Evolutionary conservation across 2,888 invertebrate genomes (phyloP).

Genomic region (Eueremaeus valkanovi): DNA sequence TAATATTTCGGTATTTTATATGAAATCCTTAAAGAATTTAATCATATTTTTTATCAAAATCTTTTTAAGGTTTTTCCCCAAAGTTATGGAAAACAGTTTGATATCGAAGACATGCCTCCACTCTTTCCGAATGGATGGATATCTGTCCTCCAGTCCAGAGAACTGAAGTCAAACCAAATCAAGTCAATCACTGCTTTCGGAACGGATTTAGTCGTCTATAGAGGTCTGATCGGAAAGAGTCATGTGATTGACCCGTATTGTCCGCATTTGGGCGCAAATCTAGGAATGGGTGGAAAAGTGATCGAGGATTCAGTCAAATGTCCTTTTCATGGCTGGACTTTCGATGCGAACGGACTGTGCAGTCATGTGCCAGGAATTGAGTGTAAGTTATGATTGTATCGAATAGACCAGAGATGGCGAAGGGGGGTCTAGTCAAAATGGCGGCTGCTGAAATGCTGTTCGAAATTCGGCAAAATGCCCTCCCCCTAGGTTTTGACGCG

Average conservation of each 20-base stretch:
- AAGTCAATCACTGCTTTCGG: conserved; percentile 60
- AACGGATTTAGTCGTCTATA: conserved; percentile 67
- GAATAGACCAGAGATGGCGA: too few relatives aligned
- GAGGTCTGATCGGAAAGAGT: conserved; percentile 61
- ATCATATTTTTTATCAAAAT: conserved; percentile 63
- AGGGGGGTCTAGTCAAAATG: too few relatives aligned
- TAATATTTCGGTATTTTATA: neutral
- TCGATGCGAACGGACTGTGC: conserved; percentile 69
- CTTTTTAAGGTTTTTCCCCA: too few relatives aligned
- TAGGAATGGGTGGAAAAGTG: conserved; percentile 69
- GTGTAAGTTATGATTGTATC: conserved; percentile 12
- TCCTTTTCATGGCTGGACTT: conserved; percentile 84
- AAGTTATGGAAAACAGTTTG: neutral
- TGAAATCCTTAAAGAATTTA: neutral
- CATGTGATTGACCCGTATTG: conserved; percentile 79
- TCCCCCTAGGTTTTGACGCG: too few relatives aligned
- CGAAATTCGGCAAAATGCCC: too few relatives aligned
- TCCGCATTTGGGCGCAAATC: conserved; percentile 82
- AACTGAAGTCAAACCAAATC: conserved; percentile 59
- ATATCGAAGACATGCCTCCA: conserved; percentile 62
- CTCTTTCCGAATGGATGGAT: conserved; percentile 90
- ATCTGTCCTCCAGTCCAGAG: conserved; percentile 65
- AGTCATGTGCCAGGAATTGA: conserved; percentile 64
- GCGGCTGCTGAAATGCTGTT: too few relatives aligned
- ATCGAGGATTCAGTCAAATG: conserved; percentile 72